Base-by-base conservation (phyloP, 2,888 invertebrate species). In the Catonia carolina region DNA sequence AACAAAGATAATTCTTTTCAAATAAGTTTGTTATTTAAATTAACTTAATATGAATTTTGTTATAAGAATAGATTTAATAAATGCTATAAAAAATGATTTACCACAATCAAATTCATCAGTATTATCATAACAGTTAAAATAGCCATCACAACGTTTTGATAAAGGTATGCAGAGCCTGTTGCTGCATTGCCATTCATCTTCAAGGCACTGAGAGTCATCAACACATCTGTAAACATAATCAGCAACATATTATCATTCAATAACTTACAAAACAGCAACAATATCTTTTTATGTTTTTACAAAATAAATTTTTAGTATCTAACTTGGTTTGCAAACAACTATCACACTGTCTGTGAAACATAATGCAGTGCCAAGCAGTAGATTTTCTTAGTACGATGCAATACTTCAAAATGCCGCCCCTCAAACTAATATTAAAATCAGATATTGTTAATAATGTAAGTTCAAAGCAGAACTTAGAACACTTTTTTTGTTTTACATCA, bases 101-200 rank as follows among this genome's bases (percentile, higher is more conserved):
- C 86, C 80, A 69, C 87, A 88, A 68, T 83, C 76, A 67, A 77
- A 76, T 74, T 88, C 87, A 71, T 88, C 87, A 15, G 83, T 82
- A 69, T 81, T 78, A 69, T 87, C 85, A 64, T 82, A 83, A 71
- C 88, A 88, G 69, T 88, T 82, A 66, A 85, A 77, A 55, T 79
- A 75, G 12, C 87, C 86, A 68, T 88, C 84, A 71, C 88, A 88
- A 31, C 81, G 78, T 57, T 82, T 80, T 23, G 73, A 74, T 35
- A 74, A 71, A 1, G 81, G 76, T 48, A 87, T 82, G 68, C 87
- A 88, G 57, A 84, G 76, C 15, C 80, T 79, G 67, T 86, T 84
- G n/a, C 78, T 79, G 68, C 88, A 88, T 54, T 81, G 82, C 81
- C 85, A 86, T 67, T 83, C 81, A 56, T 79, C 75, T 23, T 78